Evolutionary conservation across 2,888 invertebrate species (phyloP).

Genomic region (Sinodicranocentrus sp.): DNA sequence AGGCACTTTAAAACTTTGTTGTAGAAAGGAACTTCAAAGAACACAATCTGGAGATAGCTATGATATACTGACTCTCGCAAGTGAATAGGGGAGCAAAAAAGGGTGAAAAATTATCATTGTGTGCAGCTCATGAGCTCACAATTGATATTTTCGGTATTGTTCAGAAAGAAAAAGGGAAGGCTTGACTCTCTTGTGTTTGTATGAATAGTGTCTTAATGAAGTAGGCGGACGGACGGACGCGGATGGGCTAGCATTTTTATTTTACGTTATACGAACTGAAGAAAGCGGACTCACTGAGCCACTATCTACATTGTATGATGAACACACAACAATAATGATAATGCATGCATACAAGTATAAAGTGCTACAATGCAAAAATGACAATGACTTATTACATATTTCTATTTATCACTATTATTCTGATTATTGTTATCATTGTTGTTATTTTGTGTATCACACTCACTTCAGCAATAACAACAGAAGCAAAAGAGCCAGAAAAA

Average conservation of each 20-base stretch:
- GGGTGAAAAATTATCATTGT: conserved; percentile 65
- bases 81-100: conserved; percentile 54
- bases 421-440: conserved; percentile 54
- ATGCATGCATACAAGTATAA: conserved; percentile 31
- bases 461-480: conserved; percentile 37
- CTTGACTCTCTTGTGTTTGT: conserved; percentile 46
- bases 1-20: neutral
- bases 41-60: neutral
- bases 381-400: conserved; percentile 76
- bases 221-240: conserved; percentile 57
- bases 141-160: conserved; percentile 62
- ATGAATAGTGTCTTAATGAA: conserved; percentile 64
- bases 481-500: conserved; percentile 13
- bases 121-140: conserved; percentile 50
- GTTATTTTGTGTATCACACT: conserved; percentile 43
- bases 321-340: conserved; percentile 43
- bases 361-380: conserved; percentile 69
- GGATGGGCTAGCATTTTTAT: conserved; percentile 46
- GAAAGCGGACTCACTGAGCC: conserved; percentile 58
- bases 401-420: conserved; percentile 62
- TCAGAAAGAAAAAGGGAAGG: conserved; percentile 35
- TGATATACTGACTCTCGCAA: neutral
- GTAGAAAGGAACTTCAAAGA: neutral
- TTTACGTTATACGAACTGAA: conserved; percentile 22
- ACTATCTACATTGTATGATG: conserved; percentile 23